A percentile compares a stretch with the other conserved stretches of the same genome.
Conservation (phyloP, 2,797 vertebrate species). For the Semaprochilodus insignis region DNA sequence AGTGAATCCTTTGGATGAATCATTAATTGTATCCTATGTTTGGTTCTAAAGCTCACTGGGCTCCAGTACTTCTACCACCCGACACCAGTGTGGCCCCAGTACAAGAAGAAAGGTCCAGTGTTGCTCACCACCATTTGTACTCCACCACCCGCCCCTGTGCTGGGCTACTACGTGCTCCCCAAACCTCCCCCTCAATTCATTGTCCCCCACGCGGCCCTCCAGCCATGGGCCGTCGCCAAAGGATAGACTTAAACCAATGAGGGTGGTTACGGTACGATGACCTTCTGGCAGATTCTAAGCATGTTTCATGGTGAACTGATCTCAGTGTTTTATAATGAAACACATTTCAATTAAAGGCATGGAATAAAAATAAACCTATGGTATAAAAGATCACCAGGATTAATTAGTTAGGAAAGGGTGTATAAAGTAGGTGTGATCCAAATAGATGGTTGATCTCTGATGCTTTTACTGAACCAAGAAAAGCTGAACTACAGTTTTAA, state of each 20-base stretch:
- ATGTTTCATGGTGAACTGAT: not conserved
- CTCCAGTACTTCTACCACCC: slow-evolving; percentile 79
- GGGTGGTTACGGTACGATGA: not conserved
- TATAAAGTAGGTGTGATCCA: not conserved
- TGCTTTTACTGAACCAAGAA: not conserved
- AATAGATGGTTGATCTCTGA: not conserved
- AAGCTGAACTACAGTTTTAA: not conserved
- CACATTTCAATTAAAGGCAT: too few relatives aligned
- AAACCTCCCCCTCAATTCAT: slow-evolving; percentile 78
- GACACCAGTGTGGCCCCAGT: slow-evolving; percentile 73
- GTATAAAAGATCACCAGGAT: too few relatives aligned
- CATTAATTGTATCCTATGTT: not conserved
- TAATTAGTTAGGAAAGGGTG: too few relatives aligned
- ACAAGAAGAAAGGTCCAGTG: slow-evolving; percentile 72
- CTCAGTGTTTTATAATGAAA: not conserved
- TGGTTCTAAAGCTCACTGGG: slow-evolving; percentile 61
- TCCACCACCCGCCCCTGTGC: slow-evolving; percentile 69
- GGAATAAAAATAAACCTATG: too few relatives aligned
- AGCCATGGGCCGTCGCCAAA: slow-evolving; percentile 73
- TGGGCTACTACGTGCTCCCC: slow-evolving; percentile 78
- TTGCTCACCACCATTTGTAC: slow-evolving; percentile 75
- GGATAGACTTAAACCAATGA: slow-evolving; percentile 36
- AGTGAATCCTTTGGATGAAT: not conserved
- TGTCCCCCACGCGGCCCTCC: slow-evolving; percentile 75
- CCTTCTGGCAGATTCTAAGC: not conserved